Evolutionary conservation across 2,113 vertebrate genomes (phyloP), one percentile per base, ranked within the genome.

Genomic region (Oriolus oriolus): DNA sequence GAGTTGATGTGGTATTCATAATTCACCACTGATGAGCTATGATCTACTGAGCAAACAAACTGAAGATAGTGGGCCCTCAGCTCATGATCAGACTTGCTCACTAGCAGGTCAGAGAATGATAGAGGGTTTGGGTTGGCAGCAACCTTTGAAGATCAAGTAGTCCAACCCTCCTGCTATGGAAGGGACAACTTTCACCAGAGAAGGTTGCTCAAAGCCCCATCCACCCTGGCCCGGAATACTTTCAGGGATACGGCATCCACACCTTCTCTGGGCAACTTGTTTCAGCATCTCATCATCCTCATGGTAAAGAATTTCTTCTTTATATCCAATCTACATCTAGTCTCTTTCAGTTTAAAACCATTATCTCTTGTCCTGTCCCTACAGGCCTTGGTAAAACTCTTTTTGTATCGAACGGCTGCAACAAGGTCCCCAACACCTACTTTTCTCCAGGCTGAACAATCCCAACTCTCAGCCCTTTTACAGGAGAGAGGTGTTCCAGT

Each of bases 31-130:
- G 20, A 54, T 44, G 28, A 77, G 27, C 44, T 49, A 13, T 33
- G 49, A 65, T 82, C 35, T 57, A 22, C 31, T 71, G 20, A 47
- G 33, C n/a, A 87, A 60, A 33, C 35, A 41, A 31, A 21, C 12
- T 30, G 57, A 75, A 56, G 37, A 8, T 1, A 81, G 27, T 0
- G 0, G 31, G 16, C 41, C 17, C 41, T 89, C 69, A 87, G 37
- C 31, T 74, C 0, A 0, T 18, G 49, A 24, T 41, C 56, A 60
- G 6, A 50, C 8, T 52, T 84, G 28, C 12, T 64, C 6, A 37
- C 35, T 78, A 33, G 33, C 35, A 53, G 44, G 35, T 68, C 45
- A 45, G 1, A 57, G 31, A 63, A n/a, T 53, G 45, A 61, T 15
- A 49, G n/a, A 65, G 57, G 9, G 6, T 69, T 73, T 59, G 30